A percentile compares a stretch with the other conserved stretches of the same genome.
Conservation (phyloP, 2,797 vertebrate genomes). For the Tangara arthus region DNA sequence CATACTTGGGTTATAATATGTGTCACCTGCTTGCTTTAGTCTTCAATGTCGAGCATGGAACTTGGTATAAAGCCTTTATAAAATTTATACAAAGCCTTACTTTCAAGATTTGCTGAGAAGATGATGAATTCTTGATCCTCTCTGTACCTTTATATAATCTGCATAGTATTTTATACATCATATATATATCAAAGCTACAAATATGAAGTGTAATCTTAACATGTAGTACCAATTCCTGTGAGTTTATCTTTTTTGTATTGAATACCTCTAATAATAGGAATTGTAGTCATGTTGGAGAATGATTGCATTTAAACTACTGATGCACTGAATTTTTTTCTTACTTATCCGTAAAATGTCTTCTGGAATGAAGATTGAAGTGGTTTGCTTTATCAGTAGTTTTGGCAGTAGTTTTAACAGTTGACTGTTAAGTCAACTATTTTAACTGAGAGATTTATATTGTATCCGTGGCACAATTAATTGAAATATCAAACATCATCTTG, state of each 20-base stretch:
- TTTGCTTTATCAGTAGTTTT: neutral
- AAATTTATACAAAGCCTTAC: neutral
- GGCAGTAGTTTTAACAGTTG: neutral
- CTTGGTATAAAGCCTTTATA: neutral
- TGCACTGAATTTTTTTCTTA: neutral
- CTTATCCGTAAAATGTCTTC: neutral
- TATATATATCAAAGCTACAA: neutral
- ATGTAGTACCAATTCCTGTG: neutral
- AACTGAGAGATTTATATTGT: neutral
- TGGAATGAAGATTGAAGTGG: neutral
- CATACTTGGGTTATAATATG: neutral
- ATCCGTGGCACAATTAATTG: neutral
- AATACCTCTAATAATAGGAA: neutral
- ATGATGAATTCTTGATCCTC: neutral
- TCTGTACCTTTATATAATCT: neutral
- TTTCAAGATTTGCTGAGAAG: neutral
- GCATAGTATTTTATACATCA: neutral
- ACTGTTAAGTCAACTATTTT: neutral
- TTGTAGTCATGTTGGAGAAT: neutral
- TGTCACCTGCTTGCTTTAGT: neutral
- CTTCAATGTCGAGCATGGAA: neutral
- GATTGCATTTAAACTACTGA: neutral
- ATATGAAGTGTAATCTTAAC: neutral
- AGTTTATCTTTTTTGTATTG: neutral
- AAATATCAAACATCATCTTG: neutral